A percentile compares a stretch with the other conserved stretches of the same genome.
These are phyloP conservation scores for Ornithoptera priamus DNA, from an alignment of 2,888 invertebrate genomes.

Conservation along the genomic window DNA sequence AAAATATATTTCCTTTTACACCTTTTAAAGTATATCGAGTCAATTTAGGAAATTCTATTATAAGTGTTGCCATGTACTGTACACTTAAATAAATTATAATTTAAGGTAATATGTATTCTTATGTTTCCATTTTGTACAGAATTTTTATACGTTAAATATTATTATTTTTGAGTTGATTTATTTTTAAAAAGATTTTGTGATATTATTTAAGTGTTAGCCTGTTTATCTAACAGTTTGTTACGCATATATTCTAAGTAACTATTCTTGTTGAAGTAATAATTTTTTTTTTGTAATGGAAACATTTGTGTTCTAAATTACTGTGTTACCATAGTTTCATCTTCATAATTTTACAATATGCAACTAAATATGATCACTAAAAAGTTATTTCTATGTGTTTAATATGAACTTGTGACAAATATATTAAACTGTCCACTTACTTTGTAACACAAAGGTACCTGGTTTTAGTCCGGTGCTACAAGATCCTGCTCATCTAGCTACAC, in stretches of 20 bases:
- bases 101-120: not conserved
- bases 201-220: slow-evolving; percentile 9
- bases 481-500: too few relatives aligned
- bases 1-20: slow-evolving; percentile 6
- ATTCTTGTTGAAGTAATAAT: not conserved
- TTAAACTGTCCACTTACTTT: too few relatives aligned
- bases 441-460: too few relatives aligned
- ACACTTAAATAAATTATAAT: not conserved
- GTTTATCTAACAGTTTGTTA: not conserved
- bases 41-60: not conserved
- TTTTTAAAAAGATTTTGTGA: slow-evolving; percentile 11
- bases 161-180: not conserved
- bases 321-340: not conserved
- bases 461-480: too few relatives aligned
- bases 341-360: not conserved
- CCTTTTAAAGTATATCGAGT: not conserved
- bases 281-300: not conserved
- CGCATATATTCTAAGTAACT: too few relatives aligned
- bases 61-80: not conserved
- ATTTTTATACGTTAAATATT: not conserved
- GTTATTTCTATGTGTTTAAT: too few relatives aligned
- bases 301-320: not conserved
- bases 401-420: too few relatives aligned
- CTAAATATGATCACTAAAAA: not conserved
- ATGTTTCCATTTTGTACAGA: slow-evolving; percentile 1